Evolutionary conservation across 2,888 invertebrate species (phyloP).

Genomic region (Heliconius ismenius): DNA sequence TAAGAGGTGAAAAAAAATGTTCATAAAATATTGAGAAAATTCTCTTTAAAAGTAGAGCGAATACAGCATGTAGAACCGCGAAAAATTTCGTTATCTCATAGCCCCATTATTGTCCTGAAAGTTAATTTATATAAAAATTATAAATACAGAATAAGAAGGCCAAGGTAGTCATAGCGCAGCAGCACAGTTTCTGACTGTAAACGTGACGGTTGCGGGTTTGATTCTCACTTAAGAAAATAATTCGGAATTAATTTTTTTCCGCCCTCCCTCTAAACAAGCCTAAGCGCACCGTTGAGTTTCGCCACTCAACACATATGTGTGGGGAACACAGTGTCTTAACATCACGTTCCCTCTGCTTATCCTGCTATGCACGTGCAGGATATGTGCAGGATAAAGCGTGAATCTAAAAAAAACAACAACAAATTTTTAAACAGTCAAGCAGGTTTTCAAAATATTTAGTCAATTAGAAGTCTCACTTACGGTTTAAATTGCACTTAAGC

Average conservation of each 20-base stretch:
- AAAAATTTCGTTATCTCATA: slow-evolving; percentile 19
- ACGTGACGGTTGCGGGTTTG: background rate
- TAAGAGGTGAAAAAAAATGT: background rate
- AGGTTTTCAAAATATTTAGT: slow-evolving; percentile 4
- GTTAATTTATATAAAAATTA: slow-evolving; percentile 21
- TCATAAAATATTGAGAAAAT: slow-evolving; percentile 12
- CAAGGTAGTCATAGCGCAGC: too few species aligned
- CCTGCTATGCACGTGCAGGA: too few species aligned
- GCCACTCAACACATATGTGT: background rate
- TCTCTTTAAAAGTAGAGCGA: slow-evolving; percentile 13
- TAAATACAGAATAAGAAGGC: background rate
- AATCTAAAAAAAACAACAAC: background rate
- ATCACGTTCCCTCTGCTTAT: too few species aligned
- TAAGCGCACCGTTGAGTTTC: background rate
- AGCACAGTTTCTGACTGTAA: background rate
- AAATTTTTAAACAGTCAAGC: background rate
- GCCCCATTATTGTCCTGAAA: slow-evolving; percentile 23
- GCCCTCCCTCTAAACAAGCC: background rate
- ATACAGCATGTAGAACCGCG: slow-evolving; percentile 4
- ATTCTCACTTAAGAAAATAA: background rate
- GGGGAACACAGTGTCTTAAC: too few species aligned
- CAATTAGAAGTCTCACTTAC: background rate
- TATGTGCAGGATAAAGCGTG: background rate
- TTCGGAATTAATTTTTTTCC: background rate
- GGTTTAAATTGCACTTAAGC: slow-evolving; percentile 20